Evolutionary conservation across 2,113 vertebrate genomes (phyloP), one percentile per base, ranked within the genome.

Genomic region (Campylomormyrus tamandua): DNA sequence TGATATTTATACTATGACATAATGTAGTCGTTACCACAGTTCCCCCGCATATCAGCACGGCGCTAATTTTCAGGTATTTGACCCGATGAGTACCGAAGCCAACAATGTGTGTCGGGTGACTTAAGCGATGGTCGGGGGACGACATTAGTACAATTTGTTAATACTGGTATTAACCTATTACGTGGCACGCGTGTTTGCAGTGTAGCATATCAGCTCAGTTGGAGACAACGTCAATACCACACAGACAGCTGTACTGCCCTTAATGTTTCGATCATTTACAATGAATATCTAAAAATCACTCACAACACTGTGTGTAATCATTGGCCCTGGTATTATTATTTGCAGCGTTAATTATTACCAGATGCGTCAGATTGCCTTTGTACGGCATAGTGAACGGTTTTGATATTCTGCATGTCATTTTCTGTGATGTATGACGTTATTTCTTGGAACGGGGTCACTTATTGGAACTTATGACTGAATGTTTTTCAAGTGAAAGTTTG

Each of bases 51-150:
- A 90, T 87, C 90, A 90, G 87, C 87, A 87, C 88, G 91, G 27
- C 88, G 91, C 90, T 93, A 93, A 92, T 91, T 90, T 93, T 94
- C 94, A 95, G 95, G 95, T 95, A 93, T 92, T 94, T 31, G 49
- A 66, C 80, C 91, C 92, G 91, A 56, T 89, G 92, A 92, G 92
- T 92, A 93, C 46, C 90, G 91, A 74, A 87, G 83, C 87, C 89
- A 87, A 83, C 92, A 92, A 56, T 92, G 93, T 93, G 39, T 46
- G 35, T 48, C n/a, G 24, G 15, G 39, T 46, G 21, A 9, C 35
- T 45, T 24, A 24, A 21, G 17, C 5, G 21, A 46, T 46, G 15
- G 42, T 21, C 45, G 2, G 45, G 42, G 9, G 45, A 84, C 8
- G 21, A 84, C 45, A 84, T 9, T 9, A 84, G 21, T 84, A 24